phyloP scores from a whole-genome alignment of 1,140 invertebrate genomes.

The Pinna nobilis region DNA sequence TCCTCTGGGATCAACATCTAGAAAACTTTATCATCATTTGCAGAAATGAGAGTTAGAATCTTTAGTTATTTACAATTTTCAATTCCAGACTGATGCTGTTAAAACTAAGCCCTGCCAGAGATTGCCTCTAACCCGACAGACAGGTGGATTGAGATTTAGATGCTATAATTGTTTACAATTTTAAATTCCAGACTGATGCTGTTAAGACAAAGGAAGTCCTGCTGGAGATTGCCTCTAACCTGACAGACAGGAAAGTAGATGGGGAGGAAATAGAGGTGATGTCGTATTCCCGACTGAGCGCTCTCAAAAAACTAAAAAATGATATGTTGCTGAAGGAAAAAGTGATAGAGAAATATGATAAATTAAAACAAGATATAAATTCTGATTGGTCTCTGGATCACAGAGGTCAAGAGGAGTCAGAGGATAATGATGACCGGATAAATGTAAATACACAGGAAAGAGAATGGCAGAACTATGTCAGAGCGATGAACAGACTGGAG shows the following conservation, averaged over 20 bases:
- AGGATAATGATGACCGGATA: neutral
- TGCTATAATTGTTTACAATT: neutral
- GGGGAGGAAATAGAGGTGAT: constrained; percentile 35
- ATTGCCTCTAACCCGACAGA: constrained; percentile 78
- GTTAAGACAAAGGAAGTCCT: constrained; percentile 85
- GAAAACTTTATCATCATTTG: too few relatives aligned
- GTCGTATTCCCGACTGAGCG: neutral
- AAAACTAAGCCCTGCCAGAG: constrained; percentile 85
- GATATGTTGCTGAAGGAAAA: neutral
- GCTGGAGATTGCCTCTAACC: constrained; percentile 80
- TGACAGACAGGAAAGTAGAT: constrained; percentile 81
- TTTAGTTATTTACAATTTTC: neutral
- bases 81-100: constrained; percentile 84
- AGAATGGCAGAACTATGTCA: neutral
- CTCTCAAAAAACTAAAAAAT: neutral
- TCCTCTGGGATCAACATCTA: too few relatives aligned
- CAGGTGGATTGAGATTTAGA: neutral
- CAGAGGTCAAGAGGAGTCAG: neutral
- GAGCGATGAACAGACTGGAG: neutral
- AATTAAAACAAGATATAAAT: neutral
- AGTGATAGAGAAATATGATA: constrained; percentile 5
- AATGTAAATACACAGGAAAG: neutral
- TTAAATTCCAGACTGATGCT: constrained; percentile 82
- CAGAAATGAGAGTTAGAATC: neutral
- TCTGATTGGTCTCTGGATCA: neutral